A percentile compares a stretch with the other conserved stretches of the same genome.
Conservation (phyloP, 2,797 vertebrate genomes). For the Xenops minutus region DNA sequence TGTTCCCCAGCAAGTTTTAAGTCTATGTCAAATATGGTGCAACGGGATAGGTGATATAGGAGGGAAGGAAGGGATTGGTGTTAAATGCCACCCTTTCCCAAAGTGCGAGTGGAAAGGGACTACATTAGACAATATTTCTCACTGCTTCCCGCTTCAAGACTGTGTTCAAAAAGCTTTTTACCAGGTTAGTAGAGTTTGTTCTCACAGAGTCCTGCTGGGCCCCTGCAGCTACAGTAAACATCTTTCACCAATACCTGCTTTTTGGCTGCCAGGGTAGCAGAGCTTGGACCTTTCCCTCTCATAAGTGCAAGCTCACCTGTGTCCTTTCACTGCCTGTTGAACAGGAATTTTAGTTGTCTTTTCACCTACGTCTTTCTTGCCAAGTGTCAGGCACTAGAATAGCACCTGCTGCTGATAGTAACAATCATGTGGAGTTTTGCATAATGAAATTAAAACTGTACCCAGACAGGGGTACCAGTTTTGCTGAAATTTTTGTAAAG, state of each 20-base stretch:
- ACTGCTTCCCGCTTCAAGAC: rapidly evolving
- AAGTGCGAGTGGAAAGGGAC: background rate
- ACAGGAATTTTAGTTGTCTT: background rate
- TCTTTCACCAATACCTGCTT: background rate
- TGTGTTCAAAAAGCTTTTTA: background rate
- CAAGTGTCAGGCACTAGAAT: background rate
- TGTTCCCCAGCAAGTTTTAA: background rate
- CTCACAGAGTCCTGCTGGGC: background rate
- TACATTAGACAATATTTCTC: background rate
- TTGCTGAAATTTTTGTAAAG: background rate
- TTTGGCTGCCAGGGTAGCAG: background rate
- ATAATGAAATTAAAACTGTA: background rate
- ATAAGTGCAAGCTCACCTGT: background rate
- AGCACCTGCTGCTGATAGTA: background rate
- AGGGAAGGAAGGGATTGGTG: background rate
- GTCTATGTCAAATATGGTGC: background rate
- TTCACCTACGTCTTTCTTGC: background rate
- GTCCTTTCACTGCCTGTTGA: background rate
- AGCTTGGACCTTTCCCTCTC: background rate
- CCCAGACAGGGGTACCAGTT: background rate
- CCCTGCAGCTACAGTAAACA: background rate
- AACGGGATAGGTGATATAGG: background rate
- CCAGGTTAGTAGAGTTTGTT: background rate
- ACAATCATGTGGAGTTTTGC: background rate
- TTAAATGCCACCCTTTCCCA: background rate